Percentiles rank a stretch among this genome's conserved stretches.
Conservation (phyloP, 2,113 vertebrate genomes). For the Paedocypris sp. region DNA sequence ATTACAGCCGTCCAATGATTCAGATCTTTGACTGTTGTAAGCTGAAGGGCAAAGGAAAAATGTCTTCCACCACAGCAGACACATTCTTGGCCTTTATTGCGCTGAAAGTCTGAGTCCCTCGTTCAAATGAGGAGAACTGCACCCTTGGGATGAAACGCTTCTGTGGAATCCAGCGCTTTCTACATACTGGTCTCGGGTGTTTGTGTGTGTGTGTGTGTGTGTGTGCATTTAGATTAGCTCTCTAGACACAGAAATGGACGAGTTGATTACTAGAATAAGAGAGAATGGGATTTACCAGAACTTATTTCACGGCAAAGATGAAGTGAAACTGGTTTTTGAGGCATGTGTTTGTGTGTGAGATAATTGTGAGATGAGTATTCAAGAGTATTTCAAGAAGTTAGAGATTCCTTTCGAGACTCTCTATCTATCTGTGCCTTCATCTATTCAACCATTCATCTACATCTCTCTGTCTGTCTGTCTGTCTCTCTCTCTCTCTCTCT, state of each 20-base stretch:
- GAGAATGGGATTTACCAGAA: neutral
- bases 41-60: neutral
- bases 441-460: too few species aligned
- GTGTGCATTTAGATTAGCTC: slow-evolving; percentile 1
- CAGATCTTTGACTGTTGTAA: neutral
- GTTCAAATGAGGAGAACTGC: slow-evolving; percentile 6
- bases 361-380: too few species aligned
- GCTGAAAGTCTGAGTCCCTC: neutral
- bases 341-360: neutral
- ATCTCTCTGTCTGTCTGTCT: too few species aligned
- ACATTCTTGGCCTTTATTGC: slow-evolving; percentile 1
- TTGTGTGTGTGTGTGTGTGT: slow-evolving; percentile 7
- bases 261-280: slow-evolving; percentile 6
- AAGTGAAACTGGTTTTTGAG: neutral
- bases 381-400: too few species aligned
- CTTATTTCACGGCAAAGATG: too few species aligned
- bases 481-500: too few species aligned
- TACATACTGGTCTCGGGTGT: slow-evolving; percentile 2
- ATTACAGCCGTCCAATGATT: slow-evolving; percentile 10
- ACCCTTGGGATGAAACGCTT: slow-evolving; percentile 16
- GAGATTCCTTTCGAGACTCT: too few species aligned
- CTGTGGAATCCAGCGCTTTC: neutral
- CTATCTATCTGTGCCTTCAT: too few species aligned
- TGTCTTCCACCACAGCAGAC: neutral
- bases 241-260: neutral